Evolutionary conservation across 2,113 vertebrate species (phyloP).

Genomic region (Eretmochelys imbricata): DNA sequence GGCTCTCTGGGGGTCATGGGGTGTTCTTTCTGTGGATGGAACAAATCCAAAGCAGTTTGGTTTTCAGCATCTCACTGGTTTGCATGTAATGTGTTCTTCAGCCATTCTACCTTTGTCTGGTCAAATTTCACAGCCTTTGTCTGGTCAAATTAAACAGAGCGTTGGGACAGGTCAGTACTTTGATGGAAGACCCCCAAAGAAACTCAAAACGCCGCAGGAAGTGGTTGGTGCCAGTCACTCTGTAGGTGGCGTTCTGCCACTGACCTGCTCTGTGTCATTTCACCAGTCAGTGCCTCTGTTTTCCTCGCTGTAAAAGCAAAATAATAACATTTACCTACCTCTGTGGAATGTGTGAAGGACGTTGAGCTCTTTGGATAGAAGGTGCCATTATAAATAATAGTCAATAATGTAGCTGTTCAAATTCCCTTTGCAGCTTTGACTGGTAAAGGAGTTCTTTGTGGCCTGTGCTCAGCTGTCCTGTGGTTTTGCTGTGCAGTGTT

Average conservation of each 20-base stretch:
- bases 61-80: neutral
- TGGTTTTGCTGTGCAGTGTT: neutral
- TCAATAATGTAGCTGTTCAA: neutral
- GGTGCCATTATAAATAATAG: too few relatives aligned
- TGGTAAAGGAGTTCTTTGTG: neutral
- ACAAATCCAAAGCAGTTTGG: neutral
- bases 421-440: neutral
- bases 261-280: fast-evolving
- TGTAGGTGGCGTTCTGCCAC: neutral
- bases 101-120: neutral
- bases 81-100: neutral
- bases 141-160: neutral
- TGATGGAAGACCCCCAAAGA: neutral
- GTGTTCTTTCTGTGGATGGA: neutral
- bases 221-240: fast-evolving
- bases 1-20: neutral
- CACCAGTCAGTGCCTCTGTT: fast-evolving
- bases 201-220: fast-evolving
- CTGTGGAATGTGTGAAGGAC: neutral
- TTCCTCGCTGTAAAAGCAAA: neutral
- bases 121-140: neutral
- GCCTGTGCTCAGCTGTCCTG: neutral
- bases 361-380: neutral
- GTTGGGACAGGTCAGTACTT: neutral
- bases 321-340: neutral